Base-by-base conservation (phyloP, 2,888 invertebrate species). In the Polymixis flavicincta region DNA sequence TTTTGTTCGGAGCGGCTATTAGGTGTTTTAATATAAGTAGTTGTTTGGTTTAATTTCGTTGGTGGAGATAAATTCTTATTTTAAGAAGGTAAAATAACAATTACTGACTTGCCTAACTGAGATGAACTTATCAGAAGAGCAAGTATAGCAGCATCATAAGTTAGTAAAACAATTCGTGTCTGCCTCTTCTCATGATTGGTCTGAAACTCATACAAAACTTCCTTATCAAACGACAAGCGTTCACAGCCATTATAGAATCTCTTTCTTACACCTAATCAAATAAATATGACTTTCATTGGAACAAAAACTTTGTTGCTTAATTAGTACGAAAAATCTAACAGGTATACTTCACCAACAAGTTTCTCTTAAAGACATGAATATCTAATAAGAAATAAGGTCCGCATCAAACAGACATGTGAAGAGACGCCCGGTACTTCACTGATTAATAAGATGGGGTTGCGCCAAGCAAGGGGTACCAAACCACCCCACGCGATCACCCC, bases 381-480 rank as follows among this genome's bases (percentile, higher is more conserved):
- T 93, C 92, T 92, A 94, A 94, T 93, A 94, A 94, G 94, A 93
- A 92, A 90, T 92, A 92, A 92, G 91, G 91, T 92, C 91, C 89
- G 88, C 90, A 92, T 91, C 90, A 93, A 93, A 94, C 92, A 93
- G 95, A 95, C 95, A 96, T 96, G 95, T 95, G 96, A 95, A 95
- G 94, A 96, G 94, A 94, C 95, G 94, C 93, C 93, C 93, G 92
- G 95, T 96, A 95, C 96, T 95, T 95, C 96, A 96, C 95, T 96
- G 96, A 96, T 96, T 96, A 96, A 96, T 96, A 96, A 96, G 96
- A 96, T 96, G 96, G 96, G 96, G 96, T 96, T 96, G 95, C 92
- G 91, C 90, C 90, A 90, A 93, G 95, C 94, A 95, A 95, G 95
- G 96, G 96, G 95, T 94, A 92, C 92, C 88, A 89, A 72, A 59